These are phyloP conservation scores for Conger conger DNA, from an alignment of 2,113 vertebrate genomes.

Conservation along the genomic window DNA sequence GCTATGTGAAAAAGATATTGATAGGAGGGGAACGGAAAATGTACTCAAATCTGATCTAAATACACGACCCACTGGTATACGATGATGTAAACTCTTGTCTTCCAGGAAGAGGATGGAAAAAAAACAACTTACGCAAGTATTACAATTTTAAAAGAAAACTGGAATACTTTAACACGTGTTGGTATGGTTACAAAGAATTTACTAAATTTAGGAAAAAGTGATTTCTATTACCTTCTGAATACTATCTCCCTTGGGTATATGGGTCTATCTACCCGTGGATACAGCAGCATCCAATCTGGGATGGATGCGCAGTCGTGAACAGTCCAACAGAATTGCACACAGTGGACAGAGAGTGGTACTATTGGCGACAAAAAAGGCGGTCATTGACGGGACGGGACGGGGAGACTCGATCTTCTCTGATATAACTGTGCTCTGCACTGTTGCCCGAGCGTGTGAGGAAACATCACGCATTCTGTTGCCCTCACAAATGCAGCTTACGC, in stretches of 20 bases:
- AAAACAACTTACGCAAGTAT: too few species aligned
- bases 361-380: background rate
- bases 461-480: background rate
- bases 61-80: too few species aligned
- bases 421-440: background rate
- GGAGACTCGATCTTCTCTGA: background rate
- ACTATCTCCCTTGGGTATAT: background rate
- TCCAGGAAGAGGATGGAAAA: too few species aligned
- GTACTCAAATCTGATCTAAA: too few species aligned
- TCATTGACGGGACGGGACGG: background rate
- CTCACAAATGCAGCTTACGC: background rate
- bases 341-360: background rate
- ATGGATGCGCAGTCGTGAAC: background rate
- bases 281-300: background rate
- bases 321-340: background rate
- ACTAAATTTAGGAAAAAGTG: too few species aligned
- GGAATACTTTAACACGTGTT: too few species aligned
- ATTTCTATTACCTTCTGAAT: too few species aligned
- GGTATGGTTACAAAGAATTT: too few species aligned
- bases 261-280: background rate
- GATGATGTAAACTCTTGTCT: too few species aligned
- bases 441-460: background rate
- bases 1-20: too few species aligned
- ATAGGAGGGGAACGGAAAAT: too few species aligned
- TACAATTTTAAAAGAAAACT: too few species aligned